These are phyloP conservation scores for Ectemnius lituratus DNA, from an alignment of 2,888 invertebrate genomes.

Conservation along the genomic window DNA sequence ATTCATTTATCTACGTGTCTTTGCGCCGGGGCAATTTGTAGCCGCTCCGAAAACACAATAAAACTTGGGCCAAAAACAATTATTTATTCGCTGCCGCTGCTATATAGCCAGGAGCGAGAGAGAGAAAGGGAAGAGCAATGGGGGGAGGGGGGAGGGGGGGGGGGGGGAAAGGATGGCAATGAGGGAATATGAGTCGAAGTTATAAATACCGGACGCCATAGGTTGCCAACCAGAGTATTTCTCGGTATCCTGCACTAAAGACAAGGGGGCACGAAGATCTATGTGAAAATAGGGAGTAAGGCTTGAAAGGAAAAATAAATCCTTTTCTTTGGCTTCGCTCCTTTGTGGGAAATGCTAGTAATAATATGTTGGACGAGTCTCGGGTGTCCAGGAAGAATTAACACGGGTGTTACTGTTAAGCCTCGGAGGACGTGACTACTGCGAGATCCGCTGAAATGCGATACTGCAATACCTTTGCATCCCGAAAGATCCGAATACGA, in stretches of 20 bases:
- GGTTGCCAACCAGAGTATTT: slow-evolving; percentile 48
- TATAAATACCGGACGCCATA: slow-evolving; percentile 56
- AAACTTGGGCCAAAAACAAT: slow-evolving; percentile 58
- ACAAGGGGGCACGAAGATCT: slow-evolving; percentile 56
- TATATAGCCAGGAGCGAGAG: slow-evolving; percentile 26
- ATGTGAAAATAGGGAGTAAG: slow-evolving; percentile 30
- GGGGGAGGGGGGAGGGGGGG: too few relatives aligned
- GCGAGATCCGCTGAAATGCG: slow-evolving; percentile 33
- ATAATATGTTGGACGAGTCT: too few relatives aligned
- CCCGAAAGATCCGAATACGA: slow-evolving; percentile 12
- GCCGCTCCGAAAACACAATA: slow-evolving; percentile 33
- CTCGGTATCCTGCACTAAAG: slow-evolving; percentile 39
- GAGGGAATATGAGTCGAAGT: slow-evolving; percentile 64
- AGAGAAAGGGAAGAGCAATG: too few relatives aligned
- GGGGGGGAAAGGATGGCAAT: slow-evolving; percentile 32
- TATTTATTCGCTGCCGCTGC: slow-evolving; percentile 53
- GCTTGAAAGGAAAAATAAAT: slow-evolving; percentile 55
- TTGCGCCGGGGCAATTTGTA: slow-evolving; percentile 38
- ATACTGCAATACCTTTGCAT: slow-evolving; percentile 19
- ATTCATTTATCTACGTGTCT: slow-evolving; percentile 36
- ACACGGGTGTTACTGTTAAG: slow-evolving; percentile 33
- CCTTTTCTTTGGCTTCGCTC: slow-evolving; percentile 37
- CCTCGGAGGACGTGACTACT: slow-evolving; percentile 55
- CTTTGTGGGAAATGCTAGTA: slow-evolving; percentile 28
- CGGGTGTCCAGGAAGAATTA: slow-evolving; percentile 32